phyloP scores from a whole-genome alignment of 1,140 invertebrate genomes.

The Drosophila mayri region DNA sequence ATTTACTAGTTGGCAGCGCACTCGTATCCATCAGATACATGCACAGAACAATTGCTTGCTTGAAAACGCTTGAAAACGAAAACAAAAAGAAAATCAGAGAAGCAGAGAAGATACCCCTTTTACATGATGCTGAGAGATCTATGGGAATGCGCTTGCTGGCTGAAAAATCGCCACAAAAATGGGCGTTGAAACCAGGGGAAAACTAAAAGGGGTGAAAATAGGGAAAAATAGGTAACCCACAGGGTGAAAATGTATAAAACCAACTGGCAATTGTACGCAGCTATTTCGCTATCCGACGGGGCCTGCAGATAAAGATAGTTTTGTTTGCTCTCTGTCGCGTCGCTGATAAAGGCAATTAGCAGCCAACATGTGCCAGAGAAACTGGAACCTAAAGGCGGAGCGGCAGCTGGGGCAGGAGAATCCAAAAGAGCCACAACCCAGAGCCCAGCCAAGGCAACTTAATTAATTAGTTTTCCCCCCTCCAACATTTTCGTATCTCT shows the following conservation, averaged over 20 bases:
- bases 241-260: background rate
- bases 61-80: constrained; percentile 12
- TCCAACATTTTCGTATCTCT: constrained; percentile 4
- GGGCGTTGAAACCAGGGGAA: background rate
- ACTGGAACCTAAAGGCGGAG: constrained; percentile 11
- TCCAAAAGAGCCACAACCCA: constrained; percentile 7
- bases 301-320: constrained; percentile 74
- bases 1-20: constrained; percentile 48
- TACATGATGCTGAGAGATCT: constrained; percentile 12
- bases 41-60: constrained; percentile 43
- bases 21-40: constrained; percentile 51
- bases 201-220: background rate
- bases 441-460: constrained; percentile 34
- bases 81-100: background rate
- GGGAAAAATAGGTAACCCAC: constrained; percentile 11
- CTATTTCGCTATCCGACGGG: constrained; percentile 29
- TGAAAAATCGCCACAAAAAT: constrained; percentile 4
- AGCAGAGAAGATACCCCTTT: constrained; percentile 11
- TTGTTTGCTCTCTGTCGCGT: constrained; percentile 71
- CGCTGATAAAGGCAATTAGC: constrained; percentile 78
- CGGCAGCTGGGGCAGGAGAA: constrained; percentile 4
- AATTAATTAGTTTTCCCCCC: constrained; percentile 66
- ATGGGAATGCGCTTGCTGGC: constrained; percentile 44
- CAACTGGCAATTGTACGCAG: constrained; percentile 20
- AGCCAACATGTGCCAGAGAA: constrained; percentile 59